A percentile compares a stretch with the other conserved stretches of the same genome.
These are phyloP conservation scores for Catostomus latipinnis DNA, from an alignment of 2,797 vertebrate genomes.

Conservation along the genomic window DNA sequence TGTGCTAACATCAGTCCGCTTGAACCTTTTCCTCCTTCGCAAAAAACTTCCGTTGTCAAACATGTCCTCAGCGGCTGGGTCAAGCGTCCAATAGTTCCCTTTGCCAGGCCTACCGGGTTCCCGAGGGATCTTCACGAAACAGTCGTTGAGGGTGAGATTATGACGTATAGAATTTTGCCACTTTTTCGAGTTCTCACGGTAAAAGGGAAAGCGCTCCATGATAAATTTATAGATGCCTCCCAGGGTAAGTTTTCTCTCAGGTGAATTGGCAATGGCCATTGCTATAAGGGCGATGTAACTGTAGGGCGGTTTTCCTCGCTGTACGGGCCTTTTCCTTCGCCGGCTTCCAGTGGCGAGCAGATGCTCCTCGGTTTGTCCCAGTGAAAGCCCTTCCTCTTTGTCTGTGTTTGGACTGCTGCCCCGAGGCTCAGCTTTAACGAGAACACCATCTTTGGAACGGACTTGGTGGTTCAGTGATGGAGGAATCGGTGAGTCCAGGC, in stretches of 20 bases:
- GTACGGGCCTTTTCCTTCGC: constrained; percentile 91
- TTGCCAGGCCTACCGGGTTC: constrained; percentile 92
- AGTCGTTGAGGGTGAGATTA: constrained; percentile 90
- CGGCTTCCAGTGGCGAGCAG: constrained; percentile 77
- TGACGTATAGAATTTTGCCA: constrained; percentile 92
- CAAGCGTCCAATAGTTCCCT: constrained; percentile 93
- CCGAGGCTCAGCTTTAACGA: constrained; percentile 82
- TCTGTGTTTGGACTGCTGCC: constrained; percentile 72
- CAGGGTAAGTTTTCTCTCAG: constrained; percentile 92
- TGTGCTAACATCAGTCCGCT: constrained; percentile 88
- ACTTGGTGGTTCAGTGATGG: constrained; percentile 72
- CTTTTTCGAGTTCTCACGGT: constrained; percentile 96
- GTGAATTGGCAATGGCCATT: constrained; percentile 95
- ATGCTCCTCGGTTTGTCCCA: constrained; percentile 76
- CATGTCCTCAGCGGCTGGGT: constrained; percentile 94
- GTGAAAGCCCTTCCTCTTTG: constrained; percentile 68
- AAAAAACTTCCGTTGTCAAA: constrained; percentile 91
- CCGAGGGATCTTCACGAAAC: constrained; percentile 91
- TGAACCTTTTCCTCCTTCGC: constrained; percentile 86
- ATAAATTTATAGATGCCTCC: constrained; percentile 98
- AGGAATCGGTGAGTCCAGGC: constrained; percentile 78
- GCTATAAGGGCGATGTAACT: constrained; percentile 98
- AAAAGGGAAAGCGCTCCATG: constrained; percentile 96
- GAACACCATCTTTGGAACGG: constrained; percentile 75
- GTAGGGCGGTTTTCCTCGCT: constrained; percentile 95